These are phyloP conservation scores for Drosophila meridionalis DNA, from an alignment of 2,888 invertebrate species.

Conservation along the genomic window DNA sequence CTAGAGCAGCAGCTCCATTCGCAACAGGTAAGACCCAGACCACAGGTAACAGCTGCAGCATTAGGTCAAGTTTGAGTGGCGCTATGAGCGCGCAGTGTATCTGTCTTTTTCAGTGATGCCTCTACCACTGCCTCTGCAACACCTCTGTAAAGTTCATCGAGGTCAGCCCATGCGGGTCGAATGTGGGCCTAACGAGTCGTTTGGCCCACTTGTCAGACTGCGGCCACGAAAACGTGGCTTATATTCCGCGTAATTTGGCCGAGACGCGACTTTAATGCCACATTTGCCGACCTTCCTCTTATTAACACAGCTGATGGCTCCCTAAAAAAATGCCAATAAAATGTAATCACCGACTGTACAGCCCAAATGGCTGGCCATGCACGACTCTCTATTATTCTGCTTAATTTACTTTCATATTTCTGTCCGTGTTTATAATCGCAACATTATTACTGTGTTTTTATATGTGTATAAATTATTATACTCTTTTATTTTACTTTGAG, in stretches of 20 bases:
- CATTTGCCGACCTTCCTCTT: conserved; percentile 30
- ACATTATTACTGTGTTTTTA: not conserved
- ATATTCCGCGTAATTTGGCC: conserved; percentile 66
- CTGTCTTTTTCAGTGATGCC: conserved; percentile 16
- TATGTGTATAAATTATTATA: not conserved
- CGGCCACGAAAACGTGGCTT: conserved; percentile 53
- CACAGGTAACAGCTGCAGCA: conserved; percentile 17
- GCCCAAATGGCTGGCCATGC: conserved; percentile 17
- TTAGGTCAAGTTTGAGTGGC: conserved; percentile 63
- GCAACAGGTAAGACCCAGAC: conserved; percentile 62
- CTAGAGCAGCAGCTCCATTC: conserved; percentile 5
- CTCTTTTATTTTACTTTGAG: not conserved
- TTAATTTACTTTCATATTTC: conserved; percentile 37
- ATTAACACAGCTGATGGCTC: conserved; percentile 40
- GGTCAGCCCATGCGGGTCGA: conserved; percentile 44
- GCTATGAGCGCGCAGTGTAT: conserved; percentile 9
- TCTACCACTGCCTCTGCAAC: conserved; percentile 4
- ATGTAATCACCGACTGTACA: conserved; percentile 35
- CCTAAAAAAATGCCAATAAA: conserved; percentile 45
- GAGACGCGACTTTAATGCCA: conserved; percentile 34
- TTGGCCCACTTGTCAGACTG: conserved; percentile 44
- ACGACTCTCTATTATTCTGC: conserved; percentile 14
- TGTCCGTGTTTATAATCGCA: not conserved
- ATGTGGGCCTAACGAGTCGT: conserved; percentile 12
- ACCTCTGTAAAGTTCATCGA: conserved; percentile 41